These are phyloP conservation scores for Samia ricini DNA, from an alignment of 1,140 invertebrate species.

Conservation along the genomic window DNA sequence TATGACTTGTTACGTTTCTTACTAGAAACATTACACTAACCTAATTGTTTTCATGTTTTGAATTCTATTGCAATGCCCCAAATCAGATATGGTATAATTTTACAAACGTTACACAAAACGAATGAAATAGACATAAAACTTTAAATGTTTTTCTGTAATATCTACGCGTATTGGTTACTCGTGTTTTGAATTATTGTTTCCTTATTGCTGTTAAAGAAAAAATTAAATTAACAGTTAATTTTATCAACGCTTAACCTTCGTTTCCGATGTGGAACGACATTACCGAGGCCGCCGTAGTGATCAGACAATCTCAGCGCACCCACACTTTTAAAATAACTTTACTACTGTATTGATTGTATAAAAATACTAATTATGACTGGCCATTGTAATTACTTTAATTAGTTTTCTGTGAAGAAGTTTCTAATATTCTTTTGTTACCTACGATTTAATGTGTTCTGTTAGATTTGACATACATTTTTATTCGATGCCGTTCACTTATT, in stretches of 20 bases:
- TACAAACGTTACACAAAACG: not conserved
- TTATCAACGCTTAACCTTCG: slow-evolving; percentile 42
- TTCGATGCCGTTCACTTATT: not conserved
- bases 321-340: not conserved
- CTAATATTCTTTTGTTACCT: not conserved
- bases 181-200: slow-evolving; percentile 21
- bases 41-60: no score
- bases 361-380: not conserved
- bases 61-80: no score
- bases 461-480: not conserved
- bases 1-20: no score
- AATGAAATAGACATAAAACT: not conserved
- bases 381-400: not conserved
- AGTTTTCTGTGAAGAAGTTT: not conserved
- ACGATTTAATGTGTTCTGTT: not conserved
- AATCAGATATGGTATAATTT: not conserved
- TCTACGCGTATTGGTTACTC: not conserved
- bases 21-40: no score
- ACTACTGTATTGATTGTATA: not conserved
- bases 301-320: slow-evolving; percentile 9
- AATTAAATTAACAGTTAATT: slow-evolving; percentile 18
- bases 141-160: not conserved
- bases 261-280: slow-evolving; percentile 42
- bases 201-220: slow-evolving; percentile 26
- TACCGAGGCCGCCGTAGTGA: slow-evolving; percentile 41